Base-by-base conservation (phyloP, 2,888 invertebrate species). In the Tachina fera region DNA sequence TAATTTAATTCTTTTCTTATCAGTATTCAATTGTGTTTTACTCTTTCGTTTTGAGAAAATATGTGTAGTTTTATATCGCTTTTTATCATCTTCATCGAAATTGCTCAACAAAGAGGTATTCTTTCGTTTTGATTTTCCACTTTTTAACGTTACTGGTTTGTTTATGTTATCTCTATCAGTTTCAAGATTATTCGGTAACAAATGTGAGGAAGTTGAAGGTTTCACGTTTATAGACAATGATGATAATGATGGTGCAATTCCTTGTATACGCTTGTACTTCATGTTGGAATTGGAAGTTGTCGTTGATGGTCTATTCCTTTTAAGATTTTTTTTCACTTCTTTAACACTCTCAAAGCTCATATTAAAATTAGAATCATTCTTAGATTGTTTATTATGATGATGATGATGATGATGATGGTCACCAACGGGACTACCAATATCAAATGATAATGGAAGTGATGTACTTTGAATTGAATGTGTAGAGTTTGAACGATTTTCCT, bases 31-130 rank as follows among this genome's bases (percentile, higher is more conserved):
- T 43, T 71, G 11, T 19, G 39, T 19, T 39, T 43, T 9, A 71
- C 56, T 43, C 53, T 56, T 19, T 47, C 68, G 53, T 68, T 68
- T 68, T 47, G 31, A 51, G 10, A 31, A 39, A 16, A 58, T 63
- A 47, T 68, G 70, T 70, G 70, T 53, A 41, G 39, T 39, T 70
- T 56, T 41, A 31, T 31, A 31, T 31, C 31, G 31, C 31, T 31
- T 31, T 31, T 31, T 31, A 31, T 31, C 31, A 31, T 31, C 31
- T 31, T 31, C 31, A 31, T 31, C 31, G 31, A 31, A 31, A 31
- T 31, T 31, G 31, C 31, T 31, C 31, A 31, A 31, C 31, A 31
- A 31, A 31, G 13, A 72, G 49, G 56, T n/a, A 63, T 14, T 72
- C 53, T 41, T 53, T 47, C n/a, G 43, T 39, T 13, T 56, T 72